Conservation (phyloP, 2,113 vertebrate species). For the Prinia subflava region DNA sequence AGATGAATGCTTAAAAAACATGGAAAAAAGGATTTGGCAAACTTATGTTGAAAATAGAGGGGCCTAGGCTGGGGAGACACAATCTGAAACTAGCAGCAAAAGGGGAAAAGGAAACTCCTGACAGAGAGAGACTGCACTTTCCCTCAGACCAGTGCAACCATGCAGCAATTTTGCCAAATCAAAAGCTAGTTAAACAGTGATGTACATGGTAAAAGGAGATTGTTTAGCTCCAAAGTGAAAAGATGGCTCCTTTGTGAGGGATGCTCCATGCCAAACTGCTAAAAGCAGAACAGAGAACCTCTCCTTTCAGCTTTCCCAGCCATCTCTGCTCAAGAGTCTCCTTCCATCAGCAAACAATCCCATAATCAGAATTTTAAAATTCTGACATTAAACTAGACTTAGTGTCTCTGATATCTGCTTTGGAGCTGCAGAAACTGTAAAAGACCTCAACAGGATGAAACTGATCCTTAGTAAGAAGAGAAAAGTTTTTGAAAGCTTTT, state of each 20-base stretch:
- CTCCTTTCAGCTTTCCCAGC: neutral
- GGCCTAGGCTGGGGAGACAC: neutral
- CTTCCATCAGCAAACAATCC: neutral
- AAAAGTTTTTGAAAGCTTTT: neutral
- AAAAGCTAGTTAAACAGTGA: neutral
- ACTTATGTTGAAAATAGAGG: neutral
- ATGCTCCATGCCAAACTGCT: neutral
- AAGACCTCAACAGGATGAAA: neutral
- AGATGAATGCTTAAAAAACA: neutral
- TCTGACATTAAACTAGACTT: neutral
- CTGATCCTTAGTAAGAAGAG: neutral
- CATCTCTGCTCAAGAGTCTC: neutral
- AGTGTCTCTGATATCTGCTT: neutral
- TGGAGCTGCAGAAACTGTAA: neutral
- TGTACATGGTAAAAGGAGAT: neutral
- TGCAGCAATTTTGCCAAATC: neutral
- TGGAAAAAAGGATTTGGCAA: neutral
- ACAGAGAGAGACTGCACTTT: neutral
- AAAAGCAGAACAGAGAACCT: neutral
- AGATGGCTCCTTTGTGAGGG: neutral
- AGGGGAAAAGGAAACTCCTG: neutral
- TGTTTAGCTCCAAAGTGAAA: neutral
- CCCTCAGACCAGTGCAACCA: neutral
- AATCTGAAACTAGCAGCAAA: neutral
- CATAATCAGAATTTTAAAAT: neutral